Percentiles rank a stretch among this genome's conserved stretches.
These are phyloP conservation scores for Hyposoter didymator DNA, from an alignment of 2,888 invertebrate species.

Conservation along the genomic window DNA sequence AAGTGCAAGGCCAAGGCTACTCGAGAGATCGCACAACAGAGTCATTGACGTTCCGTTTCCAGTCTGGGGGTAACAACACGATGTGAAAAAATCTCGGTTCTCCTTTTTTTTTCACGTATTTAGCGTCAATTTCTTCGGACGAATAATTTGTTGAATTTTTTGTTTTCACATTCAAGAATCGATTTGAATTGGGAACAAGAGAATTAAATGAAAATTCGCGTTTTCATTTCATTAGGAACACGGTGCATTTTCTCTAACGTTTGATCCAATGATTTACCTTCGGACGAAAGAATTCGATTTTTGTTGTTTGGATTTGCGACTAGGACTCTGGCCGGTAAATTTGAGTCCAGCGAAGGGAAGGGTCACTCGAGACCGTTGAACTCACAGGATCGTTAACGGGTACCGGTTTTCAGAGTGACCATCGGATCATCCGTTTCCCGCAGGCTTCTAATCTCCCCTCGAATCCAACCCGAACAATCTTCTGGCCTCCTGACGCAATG, in stretches of 20 bases:
- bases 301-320: neutral
- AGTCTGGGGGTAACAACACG: neutral
- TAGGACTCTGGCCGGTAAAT: constrained; percentile 25
- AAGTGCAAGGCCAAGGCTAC: constrained; percentile 77
- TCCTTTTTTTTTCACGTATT: neutral
- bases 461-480: neutral
- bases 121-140: neutral
- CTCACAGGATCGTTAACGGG: constrained; percentile 54
- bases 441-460: constrained; percentile 14
- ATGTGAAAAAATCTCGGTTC: neutral
- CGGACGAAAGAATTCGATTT: neutral
- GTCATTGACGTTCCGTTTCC: neutral
- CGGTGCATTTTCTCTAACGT: neutral
- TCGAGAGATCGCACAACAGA: constrained; percentile 36
- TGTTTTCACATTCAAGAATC: neutral
- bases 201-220: neutral
- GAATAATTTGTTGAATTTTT: neutral
- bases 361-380: constrained; percentile 78
- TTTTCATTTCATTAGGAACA: neutral
- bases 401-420: constrained; percentile 37
- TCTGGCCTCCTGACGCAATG: neutral
- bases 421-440: constrained; percentile 31
- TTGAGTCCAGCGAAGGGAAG: constrained; percentile 57
- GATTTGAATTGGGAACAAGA: neutral
- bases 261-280: neutral